These are phyloP conservation scores for Anolis carolinensis DNA, from an alignment of 2,113 vertebrate genomes.

Conservation along the genomic window DNA sequence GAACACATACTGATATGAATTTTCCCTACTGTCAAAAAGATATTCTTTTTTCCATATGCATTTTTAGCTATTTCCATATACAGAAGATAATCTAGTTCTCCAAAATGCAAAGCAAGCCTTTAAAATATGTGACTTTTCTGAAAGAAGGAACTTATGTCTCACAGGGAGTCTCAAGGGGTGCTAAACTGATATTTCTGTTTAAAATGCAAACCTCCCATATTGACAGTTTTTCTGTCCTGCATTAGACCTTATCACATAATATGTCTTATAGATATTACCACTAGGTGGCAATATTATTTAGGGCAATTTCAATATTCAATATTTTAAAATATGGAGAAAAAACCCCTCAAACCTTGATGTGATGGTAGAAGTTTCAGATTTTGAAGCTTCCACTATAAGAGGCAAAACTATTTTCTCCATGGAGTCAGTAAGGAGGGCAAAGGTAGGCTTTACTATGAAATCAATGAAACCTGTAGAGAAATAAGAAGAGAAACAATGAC, in stretches of 20 bases:
- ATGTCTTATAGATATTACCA: constrained; percentile 46
- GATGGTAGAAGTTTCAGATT: constrained; percentile 81
- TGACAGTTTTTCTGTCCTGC: not conserved
- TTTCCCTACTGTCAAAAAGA: too few species aligned
- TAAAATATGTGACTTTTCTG: too few species aligned
- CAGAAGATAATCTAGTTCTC: too few species aligned
- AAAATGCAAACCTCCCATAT: not conserved
- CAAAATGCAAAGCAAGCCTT: too few species aligned
- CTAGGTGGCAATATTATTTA: constrained; percentile 68
- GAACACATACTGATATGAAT: too few species aligned
- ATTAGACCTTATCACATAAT: not conserved
- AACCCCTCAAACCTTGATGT: constrained; percentile 79
- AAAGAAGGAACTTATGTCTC: too few species aligned
- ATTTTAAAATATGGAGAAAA: not conserved
- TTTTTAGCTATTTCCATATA: too few species aligned
- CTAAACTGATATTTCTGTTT: not conserved
- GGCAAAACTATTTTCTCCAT: constrained; percentile 97
- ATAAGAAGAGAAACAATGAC: constrained; percentile 1
- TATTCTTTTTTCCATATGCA: too few species aligned
- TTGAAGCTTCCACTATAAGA: constrained; percentile 94
- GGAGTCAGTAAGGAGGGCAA: constrained; percentile 93
- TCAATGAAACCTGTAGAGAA: constrained; percentile 86
- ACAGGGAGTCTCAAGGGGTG: not conserved
- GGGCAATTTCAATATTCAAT: constrained; percentile 19
- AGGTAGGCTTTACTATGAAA: constrained; percentile 92